These are phyloP conservation scores for Sericinus montela DNA, from an alignment of 2,888 invertebrate genomes.

Conservation along the genomic window DNA sequence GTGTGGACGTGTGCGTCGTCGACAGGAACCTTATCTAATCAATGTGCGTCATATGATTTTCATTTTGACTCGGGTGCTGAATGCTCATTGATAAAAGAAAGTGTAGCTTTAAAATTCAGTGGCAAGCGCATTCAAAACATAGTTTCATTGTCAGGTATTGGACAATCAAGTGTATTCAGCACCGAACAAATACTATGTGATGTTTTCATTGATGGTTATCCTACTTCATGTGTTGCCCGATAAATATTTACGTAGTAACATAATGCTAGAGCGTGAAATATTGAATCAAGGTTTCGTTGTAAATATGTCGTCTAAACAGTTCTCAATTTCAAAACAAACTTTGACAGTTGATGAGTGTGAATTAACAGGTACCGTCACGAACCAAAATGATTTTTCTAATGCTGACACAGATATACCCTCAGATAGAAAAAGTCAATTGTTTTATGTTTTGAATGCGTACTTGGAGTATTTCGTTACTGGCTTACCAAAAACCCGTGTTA, in stretches of 20 bases:
- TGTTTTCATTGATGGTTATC: background rate
- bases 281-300: background rate
- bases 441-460: background rate
- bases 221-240: background rate
- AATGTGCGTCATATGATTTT: background rate
- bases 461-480: background rate
- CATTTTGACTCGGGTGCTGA: background rate
- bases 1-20: accelerated
- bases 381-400: background rate
- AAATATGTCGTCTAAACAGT: background rate
- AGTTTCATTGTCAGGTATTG: background rate
- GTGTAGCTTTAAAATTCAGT: background rate
- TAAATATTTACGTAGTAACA: background rate
- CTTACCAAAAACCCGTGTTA: background rate
- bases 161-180: background rate
- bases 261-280: background rate
- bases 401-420: background rate
- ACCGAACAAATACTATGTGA: background rate
- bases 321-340: background rate
- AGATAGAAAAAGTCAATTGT: background rate
- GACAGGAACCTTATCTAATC: background rate
- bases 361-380: too few relatives aligned
- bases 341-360: too few relatives aligned
- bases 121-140: background rate
- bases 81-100: background rate